phyloP scores from a whole-genome alignment of 2,113 vertebrate species.

The Felis chaus region DNA sequence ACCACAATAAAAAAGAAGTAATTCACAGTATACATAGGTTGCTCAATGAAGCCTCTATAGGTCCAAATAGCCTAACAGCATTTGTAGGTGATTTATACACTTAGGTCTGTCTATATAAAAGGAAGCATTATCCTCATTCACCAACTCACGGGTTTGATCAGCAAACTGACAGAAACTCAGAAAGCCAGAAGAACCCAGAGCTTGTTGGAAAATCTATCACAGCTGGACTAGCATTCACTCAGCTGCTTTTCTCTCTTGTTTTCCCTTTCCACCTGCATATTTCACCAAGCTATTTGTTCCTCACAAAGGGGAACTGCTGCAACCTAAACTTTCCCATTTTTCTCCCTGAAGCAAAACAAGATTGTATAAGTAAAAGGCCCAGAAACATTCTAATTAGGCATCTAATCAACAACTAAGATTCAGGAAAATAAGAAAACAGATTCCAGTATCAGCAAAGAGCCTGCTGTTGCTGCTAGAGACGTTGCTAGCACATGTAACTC shows the following conservation, averaged over 20 bases:
- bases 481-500: not conserved
- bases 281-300: not conserved
- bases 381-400: conserved; percentile 46
- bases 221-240: not conserved
- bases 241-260: not conserved
- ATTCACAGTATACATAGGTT: not conserved
- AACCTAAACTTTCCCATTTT: conserved; percentile 31
- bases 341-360: conserved; percentile 51
- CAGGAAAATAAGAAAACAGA: conserved; percentile 27
- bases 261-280: not conserved
- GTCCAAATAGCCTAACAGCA: not conserved
- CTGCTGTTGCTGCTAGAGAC: not conserved
- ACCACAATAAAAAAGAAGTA: not conserved
- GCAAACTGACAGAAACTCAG: not conserved
- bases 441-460: conserved; percentile 13
- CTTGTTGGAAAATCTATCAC: not conserved
- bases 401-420: conserved; percentile 11
- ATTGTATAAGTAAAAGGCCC: conserved; percentile 39
- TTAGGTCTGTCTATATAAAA: not conserved
- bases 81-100: not conserved
- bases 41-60: not conserved
- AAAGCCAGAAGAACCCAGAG: not conserved
- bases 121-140: not conserved
- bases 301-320: not conserved
- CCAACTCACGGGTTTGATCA: not conserved